Conservation (phyloP, 64 coral and sea anemone genomes). For the Stichodactyla helianthus region DNA sequence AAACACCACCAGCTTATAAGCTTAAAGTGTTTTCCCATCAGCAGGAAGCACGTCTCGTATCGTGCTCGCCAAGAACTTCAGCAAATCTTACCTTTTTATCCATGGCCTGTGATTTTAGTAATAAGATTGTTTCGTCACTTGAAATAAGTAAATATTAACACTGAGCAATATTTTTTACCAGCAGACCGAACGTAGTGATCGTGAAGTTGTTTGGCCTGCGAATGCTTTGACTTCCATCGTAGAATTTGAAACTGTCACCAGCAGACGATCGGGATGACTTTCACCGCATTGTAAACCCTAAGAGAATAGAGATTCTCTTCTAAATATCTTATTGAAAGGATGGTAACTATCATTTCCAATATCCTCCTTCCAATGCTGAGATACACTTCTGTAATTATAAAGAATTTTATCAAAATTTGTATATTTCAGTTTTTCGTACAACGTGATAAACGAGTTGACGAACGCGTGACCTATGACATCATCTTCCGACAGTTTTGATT, state of each 20-base stretch:
- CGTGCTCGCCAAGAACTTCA: too few species aligned
- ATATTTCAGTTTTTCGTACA: neutral
- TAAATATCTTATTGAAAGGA: neutral
- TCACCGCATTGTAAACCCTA: neutral
- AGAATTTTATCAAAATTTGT: neutral
- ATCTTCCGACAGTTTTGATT: neutral
- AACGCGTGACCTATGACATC: neutral
- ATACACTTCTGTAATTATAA: too few species aligned
- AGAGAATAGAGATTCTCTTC: slow-evolving; percentile 9
- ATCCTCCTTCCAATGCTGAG: neutral
- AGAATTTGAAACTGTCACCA: neutral
- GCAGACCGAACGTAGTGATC: neutral
- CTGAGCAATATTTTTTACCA: neutral
- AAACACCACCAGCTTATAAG: neutral
- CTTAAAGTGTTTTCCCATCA: neutral
- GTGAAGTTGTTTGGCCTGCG: neutral
- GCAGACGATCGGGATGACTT: neutral
- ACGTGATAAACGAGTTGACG: slow-evolving; percentile 1
- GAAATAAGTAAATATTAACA: neutral
- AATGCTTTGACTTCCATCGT: neutral
- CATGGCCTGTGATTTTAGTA: neutral
- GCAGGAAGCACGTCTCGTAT: too few species aligned
- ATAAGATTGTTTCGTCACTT: neutral
- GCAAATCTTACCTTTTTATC: neutral
- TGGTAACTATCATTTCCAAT: neutral